These are phyloP conservation scores for Poeciliopsis infans DNA, from an alignment of 2,797 vertebrate species.

Conservation along the genomic window DNA sequence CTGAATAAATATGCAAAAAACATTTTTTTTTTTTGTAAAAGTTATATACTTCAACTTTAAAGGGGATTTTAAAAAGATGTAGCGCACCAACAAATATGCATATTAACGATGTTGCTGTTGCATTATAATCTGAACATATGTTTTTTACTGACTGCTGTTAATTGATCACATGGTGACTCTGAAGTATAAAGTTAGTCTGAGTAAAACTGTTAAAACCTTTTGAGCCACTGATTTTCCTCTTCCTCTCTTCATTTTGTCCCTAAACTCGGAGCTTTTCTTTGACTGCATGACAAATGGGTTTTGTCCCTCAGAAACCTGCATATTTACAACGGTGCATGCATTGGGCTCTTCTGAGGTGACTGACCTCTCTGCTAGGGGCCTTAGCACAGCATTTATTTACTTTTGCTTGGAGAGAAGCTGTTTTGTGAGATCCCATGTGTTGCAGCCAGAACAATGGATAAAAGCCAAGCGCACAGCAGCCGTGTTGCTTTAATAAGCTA, in stretches of 20 bases:
- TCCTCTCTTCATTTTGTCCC: neutral
- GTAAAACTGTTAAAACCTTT: neutral
- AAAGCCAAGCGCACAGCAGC: neutral
- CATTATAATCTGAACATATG: neutral
- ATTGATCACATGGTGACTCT: neutral
- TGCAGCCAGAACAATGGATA: neutral
- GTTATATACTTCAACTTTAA: neutral
- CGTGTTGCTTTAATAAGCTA: neutral
- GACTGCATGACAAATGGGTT: neutral
- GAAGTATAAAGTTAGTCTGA: neutral
- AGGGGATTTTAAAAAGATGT: neutral
- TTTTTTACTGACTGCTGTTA: neutral
- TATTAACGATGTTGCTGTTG: neutral
- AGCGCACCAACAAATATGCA: neutral
- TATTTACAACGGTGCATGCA: neutral
- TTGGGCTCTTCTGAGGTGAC: neutral
- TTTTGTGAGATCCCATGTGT: neutral
- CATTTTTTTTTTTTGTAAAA: too few species aligned
- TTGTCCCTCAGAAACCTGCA: neutral
- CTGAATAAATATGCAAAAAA: too few species aligned
- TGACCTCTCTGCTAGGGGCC: neutral
- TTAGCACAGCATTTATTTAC: neutral
- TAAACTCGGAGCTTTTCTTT: neutral
- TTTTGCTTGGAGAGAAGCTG: neutral
- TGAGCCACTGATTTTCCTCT: neutral